Evolutionary conservation across 2,113 vertebrate genomes (phyloP), one percentile per base, ranked within the genome.

Genomic region (Amphiprion percula): DNA sequence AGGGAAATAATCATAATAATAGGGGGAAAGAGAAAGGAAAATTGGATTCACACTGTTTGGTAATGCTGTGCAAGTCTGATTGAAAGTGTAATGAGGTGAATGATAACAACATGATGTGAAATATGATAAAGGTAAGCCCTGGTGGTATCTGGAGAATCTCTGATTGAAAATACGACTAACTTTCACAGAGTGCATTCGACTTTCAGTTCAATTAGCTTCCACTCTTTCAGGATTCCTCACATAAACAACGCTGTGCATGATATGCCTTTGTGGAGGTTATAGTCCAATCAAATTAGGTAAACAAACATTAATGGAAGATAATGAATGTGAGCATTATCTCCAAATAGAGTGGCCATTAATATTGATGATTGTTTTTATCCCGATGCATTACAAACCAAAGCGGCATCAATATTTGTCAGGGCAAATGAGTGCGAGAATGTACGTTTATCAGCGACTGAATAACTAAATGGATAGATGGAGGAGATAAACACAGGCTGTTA

Each of bases 291-390:
- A 86, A 90, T 86, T 67, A 88, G 46, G 65, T 76, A 88, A 90
- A 92, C 90, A 91, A 91, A 91, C 83, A 85, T 84, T 87, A 88
- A 89, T 83, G 67, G 84, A 85, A 58, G 71, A 82, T 88, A 90
- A 93, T 88, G 71, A 90, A 88, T 85, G 80, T 65, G 78, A 80
- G 82, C 71, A 86, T 87, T 86, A 92, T 88, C 84, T 82, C 78
- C 67, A 76, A 87, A 90, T 64, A 78, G 80, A 83, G 72, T 84
- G 77, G 49, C 52, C 85, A 88, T 92, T 89, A 93, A 90, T 89
- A 89, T 86, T 87, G 30, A 91, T 91, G 85, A 83, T 70, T 75
- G 75, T 78, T 82, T 86, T 81, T 30, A 85, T 85, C 61, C 69
- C 15, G 15, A 37, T 21, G 37, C 79, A 74, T 82, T 68, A 76